These are phyloP conservation scores for Melanotus villosus DNA, from an alignment of 2,888 invertebrate species.

Conservation along the genomic window DNA sequence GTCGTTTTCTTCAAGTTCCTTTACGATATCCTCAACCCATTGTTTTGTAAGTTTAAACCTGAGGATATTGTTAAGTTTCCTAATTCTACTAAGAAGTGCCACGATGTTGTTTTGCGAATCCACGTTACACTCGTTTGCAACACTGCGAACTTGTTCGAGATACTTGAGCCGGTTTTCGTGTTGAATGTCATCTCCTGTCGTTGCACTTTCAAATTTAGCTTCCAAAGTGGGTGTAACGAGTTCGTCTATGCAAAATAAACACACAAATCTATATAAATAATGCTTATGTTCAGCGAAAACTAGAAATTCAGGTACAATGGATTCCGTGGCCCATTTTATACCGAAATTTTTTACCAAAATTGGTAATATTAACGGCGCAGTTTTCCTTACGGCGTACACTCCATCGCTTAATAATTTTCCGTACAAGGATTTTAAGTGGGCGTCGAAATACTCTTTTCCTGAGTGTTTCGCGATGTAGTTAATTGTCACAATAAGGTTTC, in stretches of 20 bases:
- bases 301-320: constrained; percentile 59
- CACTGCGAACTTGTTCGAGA: constrained; percentile 4
- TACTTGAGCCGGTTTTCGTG: constrained; percentile 13
- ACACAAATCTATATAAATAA: constrained; percentile 61
- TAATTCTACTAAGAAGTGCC: constrained; percentile 41
- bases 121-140: not conserved
- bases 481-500: constrained; percentile 62
- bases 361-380: constrained; percentile 62
- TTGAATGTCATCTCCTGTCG: constrained; percentile 23
- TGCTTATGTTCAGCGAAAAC: constrained; percentile 58
- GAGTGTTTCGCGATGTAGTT: constrained; percentile 60
- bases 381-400: constrained; percentile 62
- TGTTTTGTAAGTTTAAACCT: constrained; percentile 52
- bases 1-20: constrained; percentile 51
- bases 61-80: constrained; percentile 51
- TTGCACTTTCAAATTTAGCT: constrained; percentile 30
- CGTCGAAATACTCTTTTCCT: constrained; percentile 60
- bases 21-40: constrained; percentile 46
- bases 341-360: constrained; percentile 62
- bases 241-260: constrained; percentile 63
- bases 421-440: constrained; percentile 61
- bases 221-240: constrained; percentile 60
- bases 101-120: not conserved
- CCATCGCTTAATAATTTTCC: constrained; percentile 61
- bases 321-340: constrained; percentile 59